A percentile compares a stretch with the other conserved stretches of the same genome.
These are phyloP conservation scores for Arvicanthis niloticus DNA, from an alignment of 2,113 vertebrate genomes.

Conservation along the genomic window DNA sequence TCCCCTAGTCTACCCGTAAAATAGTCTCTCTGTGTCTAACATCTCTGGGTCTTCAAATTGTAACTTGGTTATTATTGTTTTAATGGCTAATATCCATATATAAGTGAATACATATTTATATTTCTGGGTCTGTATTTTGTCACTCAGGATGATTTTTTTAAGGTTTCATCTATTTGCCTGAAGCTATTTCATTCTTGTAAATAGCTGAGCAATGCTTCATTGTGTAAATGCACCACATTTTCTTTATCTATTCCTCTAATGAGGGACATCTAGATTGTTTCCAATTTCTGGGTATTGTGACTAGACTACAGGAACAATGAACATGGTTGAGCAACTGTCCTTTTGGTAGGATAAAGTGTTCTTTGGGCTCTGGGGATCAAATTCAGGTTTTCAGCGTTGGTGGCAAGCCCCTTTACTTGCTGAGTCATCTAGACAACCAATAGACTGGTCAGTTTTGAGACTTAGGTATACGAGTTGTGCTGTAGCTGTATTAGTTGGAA, in stretches of 20 bases:
- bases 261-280: background rate
- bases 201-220: background rate
- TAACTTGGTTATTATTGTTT: background rate
- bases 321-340: background rate
- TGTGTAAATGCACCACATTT: background rate
- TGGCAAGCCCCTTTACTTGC: background rate
- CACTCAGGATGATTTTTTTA: background rate
- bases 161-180: background rate
- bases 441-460: background rate
- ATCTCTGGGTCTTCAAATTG: background rate
- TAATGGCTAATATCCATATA: too few species aligned
- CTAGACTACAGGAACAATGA: background rate
- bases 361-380: background rate
- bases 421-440: background rate
- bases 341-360: background rate
- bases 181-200: background rate
- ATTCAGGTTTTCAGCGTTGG: background rate
- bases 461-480: background rate
- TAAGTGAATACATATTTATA: background rate
- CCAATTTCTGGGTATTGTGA: background rate
- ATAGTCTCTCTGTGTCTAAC: background rate
- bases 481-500: background rate
- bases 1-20: background rate
- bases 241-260: background rate
- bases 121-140: background rate